Evolutionary conservation across 2,797 vertebrate genomes (phyloP).

Genomic region (Micromesistius poutassou): DNA sequence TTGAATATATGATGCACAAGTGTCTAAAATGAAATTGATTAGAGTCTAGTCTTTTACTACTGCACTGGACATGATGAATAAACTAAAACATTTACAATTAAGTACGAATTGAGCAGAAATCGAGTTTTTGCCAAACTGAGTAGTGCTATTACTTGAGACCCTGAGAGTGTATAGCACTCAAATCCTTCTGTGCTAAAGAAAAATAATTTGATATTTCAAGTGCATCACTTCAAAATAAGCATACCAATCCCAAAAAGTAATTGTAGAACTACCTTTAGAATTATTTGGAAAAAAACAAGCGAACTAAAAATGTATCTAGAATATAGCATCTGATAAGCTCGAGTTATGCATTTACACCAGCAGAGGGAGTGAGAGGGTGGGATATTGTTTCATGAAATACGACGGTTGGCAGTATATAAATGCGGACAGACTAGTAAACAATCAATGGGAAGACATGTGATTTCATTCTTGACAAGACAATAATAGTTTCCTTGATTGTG

Average conservation of each 20-base stretch:
- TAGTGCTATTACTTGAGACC: neutral
- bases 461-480: neutral
- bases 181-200: neutral
- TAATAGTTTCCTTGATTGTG: neutral
- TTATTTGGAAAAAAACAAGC: neutral
- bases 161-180: neutral
- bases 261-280: neutral
- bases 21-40: neutral
- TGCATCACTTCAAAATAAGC: neutral
- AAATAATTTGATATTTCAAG: neutral
- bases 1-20: neutral
- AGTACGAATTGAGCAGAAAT: neutral
- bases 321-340: neutral
- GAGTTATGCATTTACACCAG: constrained; percentile 39
- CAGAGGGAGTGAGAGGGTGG: constrained; percentile 56
- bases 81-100: neutral
- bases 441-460: neutral
- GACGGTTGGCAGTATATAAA: neutral
- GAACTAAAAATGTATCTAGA: neutral
- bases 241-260: neutral
- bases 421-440: neutral
- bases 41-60: neutral
- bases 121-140: neutral
- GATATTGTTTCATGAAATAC: neutral
- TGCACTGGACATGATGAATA: neutral